A percentile compares a stretch with the other conserved stretches of the same genome.
phyloP scores from a whole-genome alignment of 2,797 vertebrate genomes.

The Sebastes itinus region DNA sequence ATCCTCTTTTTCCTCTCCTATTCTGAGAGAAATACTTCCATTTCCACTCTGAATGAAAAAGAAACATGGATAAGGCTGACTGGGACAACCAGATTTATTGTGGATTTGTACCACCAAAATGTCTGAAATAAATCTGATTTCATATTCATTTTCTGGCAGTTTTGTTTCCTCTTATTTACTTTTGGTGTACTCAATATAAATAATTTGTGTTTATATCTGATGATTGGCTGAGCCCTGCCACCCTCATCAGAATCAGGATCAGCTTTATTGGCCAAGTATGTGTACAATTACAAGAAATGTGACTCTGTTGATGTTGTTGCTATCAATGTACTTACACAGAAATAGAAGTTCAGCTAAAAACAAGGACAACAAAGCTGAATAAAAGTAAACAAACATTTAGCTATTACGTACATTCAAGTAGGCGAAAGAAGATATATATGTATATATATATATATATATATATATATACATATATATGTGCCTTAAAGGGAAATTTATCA shows the following conservation, averaged over 20 bases:
- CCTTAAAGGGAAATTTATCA: too few relatives aligned
- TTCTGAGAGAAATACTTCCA: slow-evolving; percentile 39
- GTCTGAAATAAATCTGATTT: slow-evolving; percentile 79
- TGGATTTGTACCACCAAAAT: slow-evolving; percentile 63
- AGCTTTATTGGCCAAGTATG: not conserved
- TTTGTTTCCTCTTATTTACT: slow-evolving; percentile 6
- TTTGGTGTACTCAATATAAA: not conserved
- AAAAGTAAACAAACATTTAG: not conserved
- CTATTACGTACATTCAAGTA: not conserved
- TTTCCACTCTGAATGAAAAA: slow-evolving; percentile 42
- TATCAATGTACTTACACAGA: not conserved
- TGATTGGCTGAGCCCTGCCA: not conserved
- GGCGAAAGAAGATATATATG: not conserved
- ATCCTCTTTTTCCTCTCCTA: slow-evolving; percentile 41
- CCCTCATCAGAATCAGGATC: not conserved
- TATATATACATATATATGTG: too few relatives aligned
- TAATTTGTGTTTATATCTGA: not conserved
- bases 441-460: not conserved
- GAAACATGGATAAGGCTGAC: slow-evolving; percentile 58
- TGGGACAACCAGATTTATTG: slow-evolving; percentile 66
- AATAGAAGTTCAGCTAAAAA: not conserved
- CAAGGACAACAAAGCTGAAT: not conserved
- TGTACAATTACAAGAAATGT: not conserved
- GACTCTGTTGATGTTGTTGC: not conserved
- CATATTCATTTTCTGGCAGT: slow-evolving; percentile 10